Conservation (phyloP, 2,888 invertebrate genomes). For the Sarcophaga caerulescens region DNA sequence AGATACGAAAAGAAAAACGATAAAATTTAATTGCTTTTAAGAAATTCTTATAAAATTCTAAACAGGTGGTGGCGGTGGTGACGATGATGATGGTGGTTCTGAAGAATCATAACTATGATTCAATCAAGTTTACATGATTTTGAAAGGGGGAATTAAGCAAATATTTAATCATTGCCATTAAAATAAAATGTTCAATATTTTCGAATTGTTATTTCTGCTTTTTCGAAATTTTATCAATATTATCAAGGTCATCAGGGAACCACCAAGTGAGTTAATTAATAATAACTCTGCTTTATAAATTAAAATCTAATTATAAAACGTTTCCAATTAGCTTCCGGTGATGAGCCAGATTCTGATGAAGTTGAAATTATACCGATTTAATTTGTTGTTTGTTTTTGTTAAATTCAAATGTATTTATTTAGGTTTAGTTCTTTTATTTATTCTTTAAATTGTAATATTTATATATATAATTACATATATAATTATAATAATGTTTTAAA, state of each 20-base stretch:
- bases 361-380: slow-evolving; percentile 74
- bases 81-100: slow-evolving; percentile 47
- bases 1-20: not conserved
- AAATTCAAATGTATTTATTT: slow-evolving; percentile 91
- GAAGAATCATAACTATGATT: slow-evolving; percentile 41
- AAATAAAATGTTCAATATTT: slow-evolving; percentile 37
- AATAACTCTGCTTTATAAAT: not conserved
- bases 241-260: slow-evolving; percentile 1
- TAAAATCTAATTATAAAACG: not conserved
- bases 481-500: slow-evolving; percentile 33
- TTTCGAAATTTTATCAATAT: slow-evolving; percentile 40
- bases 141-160: too few relatives aligned
- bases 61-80: slow-evolving; percentile 18
- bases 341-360: slow-evolving; percentile 77
- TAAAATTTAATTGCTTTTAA: not conserved
- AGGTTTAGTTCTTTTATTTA: slow-evolving; percentile 94
- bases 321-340: slow-evolving; percentile 70
- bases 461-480: slow-evolving; percentile 30
- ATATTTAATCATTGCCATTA: too few relatives aligned
- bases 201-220: slow-evolving; percentile 45
- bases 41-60: not conserved
- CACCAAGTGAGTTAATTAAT: slow-evolving; percentile 45
- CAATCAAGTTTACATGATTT: too few relatives aligned
- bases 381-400: slow-evolving; percentile 23
- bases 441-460: slow-evolving; percentile 79